Base-by-base conservation (phyloP, 2,113 vertebrate genomes). In the Eurystomus gularis region DNA sequence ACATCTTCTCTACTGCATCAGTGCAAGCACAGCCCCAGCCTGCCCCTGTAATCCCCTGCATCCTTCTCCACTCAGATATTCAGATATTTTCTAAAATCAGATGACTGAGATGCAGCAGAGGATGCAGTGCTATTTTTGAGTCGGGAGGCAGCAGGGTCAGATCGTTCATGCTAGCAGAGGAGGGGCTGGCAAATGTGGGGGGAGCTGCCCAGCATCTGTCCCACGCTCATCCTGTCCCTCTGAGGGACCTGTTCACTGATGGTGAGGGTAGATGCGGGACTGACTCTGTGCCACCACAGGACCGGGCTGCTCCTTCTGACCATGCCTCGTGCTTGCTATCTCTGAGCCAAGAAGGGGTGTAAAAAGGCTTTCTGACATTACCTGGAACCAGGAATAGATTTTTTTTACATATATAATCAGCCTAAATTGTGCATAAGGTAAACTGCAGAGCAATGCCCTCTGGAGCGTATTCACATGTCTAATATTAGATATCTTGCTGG, bases 401-500 rank as follows among this genome's bases (percentile, higher is more conserved):
- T 40, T n/a, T 42, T 42, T 29, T 60, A 91, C 65, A 57, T 7
- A 28, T 75, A 95, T 33, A 76, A 89, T 94, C 88, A 79, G 49
- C 24, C 62, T 84, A 94, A 87, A 91, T 61, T 95, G 93, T 86
- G 91, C 94, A 61, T 48, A 82, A 91, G 73, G 52, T 75, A 89
- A 96, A 79, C 61, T 65, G 95, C 91, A 93, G 92, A 94, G 94
- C 87, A 66, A 82, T 48, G 69, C 44, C 18, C 86, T 57, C 73
- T 3, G 2, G 91, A 94, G 86, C 1, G 0, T 68, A 60, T 87
- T 87, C 91, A 82, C 93, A 84, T n/a, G 57, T 96, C 96, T 96
- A 96, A 95, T 89, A 96, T 95, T 95, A 95, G 94, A 68, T 54
- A 48, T 44, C 84, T 78, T 52, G 73, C 81, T 94, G 73, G 89